Conservation (phyloP, 64 coral and sea anemone genomes). For the Acropora yongei region DNA sequence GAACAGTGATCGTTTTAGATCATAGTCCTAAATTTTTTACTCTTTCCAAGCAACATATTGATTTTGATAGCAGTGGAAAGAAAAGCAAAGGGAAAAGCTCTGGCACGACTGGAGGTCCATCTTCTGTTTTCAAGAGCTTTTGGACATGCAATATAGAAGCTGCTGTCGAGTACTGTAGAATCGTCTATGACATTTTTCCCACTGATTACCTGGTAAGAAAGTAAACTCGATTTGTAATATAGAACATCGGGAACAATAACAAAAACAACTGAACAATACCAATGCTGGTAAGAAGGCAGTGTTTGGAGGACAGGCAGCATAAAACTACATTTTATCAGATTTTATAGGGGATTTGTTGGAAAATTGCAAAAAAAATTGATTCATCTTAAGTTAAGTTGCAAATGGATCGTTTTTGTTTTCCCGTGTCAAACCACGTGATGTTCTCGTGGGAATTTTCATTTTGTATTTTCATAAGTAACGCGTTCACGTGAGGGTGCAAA, state of each 20-base stretch:
- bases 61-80: conserved; percentile 83
- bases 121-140: conserved; percentile 81
- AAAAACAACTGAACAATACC: background rate
- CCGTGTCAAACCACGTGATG: no score
- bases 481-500: no score
- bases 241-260: background rate
- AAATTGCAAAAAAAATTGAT: no score
- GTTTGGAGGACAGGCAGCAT: no score
- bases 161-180: conserved; percentile 96
- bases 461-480: no score
- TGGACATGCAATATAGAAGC: conserved; percentile 97
- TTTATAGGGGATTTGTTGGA: no score
- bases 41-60: conserved; percentile 92
- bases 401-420: no score
- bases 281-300: no score
- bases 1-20: conserved; percentile 89
- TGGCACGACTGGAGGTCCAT: background rate
- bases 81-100: conserved; percentile 62
- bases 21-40: conserved; percentile 77
- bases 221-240: background rate
- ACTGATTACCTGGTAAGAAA: conserved; percentile 82
- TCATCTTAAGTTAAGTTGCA: no score
- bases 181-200: conserved; percentile 97
- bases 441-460: no score
- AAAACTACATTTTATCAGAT: no score